Conservation (phyloP, 2,797 vertebrate genomes). For the Tenualosa thibaudeaui region DNA sequence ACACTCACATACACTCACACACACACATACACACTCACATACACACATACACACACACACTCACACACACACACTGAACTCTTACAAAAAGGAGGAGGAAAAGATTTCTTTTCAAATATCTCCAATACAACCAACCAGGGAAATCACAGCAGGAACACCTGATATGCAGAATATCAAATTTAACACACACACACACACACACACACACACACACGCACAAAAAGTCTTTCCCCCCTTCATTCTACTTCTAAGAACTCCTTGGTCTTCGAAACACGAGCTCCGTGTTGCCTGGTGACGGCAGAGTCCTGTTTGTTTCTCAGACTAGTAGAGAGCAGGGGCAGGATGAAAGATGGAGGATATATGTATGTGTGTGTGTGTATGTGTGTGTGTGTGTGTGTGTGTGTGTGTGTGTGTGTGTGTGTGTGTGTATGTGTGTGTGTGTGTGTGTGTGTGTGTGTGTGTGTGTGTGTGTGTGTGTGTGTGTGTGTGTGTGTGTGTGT, state of each 20-base stretch:
- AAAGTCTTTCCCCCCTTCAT: conserved; percentile 39
- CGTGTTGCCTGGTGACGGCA: conserved; percentile 75
- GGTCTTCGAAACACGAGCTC: conserved; percentile 78
- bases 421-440: neutral
- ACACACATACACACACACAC: too few relatives aligned
- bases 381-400: too few relatives aligned
- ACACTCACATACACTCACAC: neutral
- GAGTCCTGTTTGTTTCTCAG: conserved; percentile 35
- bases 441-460: too few relatives aligned
- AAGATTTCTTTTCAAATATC: neutral
- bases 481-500: too few relatives aligned
- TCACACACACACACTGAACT: too few relatives aligned
- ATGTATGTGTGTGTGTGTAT: too few relatives aligned
- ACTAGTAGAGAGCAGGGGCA: neutral
- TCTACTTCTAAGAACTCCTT: conserved; percentile 69
- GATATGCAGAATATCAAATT: neutral
- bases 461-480: too few relatives aligned
- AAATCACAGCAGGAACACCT: neutral
- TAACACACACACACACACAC: neutral
- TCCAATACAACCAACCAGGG: neutral
- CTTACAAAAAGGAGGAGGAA: too few relatives aligned
- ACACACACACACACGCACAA: neutral
- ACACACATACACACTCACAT: too few relatives aligned
- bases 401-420: too few relatives aligned
- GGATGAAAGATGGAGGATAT: neutral